A percentile compares a stretch with the other conserved stretches of the same genome.
Evolutionary conservation across 2,797 vertebrate species (phyloP).

Genomic region (Gymnodraco acuticeps): DNA sequence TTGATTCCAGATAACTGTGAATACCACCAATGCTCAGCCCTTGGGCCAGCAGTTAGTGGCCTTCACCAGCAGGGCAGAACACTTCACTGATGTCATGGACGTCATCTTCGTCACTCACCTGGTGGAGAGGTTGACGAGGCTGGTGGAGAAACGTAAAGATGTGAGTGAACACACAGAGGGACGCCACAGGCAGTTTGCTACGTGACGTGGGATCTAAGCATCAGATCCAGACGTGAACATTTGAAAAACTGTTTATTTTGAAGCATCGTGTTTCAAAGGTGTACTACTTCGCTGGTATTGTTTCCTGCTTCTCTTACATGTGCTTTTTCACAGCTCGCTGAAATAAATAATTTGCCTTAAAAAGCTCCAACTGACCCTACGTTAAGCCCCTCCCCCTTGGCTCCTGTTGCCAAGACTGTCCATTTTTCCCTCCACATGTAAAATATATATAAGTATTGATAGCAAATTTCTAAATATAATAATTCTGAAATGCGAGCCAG

Average conservation of each 20-base stretch:
- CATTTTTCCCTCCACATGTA: no score
- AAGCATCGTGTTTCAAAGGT: neutral
- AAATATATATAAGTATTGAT: no score
- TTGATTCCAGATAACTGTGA: conserved; percentile 87
- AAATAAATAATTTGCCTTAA: conserved; percentile 23
- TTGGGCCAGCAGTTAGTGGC: conserved; percentile 89
- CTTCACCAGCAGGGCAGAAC: conserved; percentile 88
- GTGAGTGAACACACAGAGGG: conserved; percentile 67
- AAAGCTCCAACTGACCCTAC: neutral
- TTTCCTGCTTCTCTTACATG: conserved; percentile 22
- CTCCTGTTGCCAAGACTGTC: no score
- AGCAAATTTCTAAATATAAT: no score
- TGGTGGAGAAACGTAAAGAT: conserved; percentile 86
- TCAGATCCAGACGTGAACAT: neutral
- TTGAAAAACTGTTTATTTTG: neutral
- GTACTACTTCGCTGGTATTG: conserved; percentile 10
- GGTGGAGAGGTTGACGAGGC: conserved; percentile 90
- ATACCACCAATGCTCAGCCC: conserved; percentile 87
- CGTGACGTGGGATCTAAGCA: neutral
- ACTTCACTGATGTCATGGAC: conserved; percentile 92
- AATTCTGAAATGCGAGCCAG: no score
- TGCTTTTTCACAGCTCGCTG: conserved; percentile 10
- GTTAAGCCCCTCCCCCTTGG: no score
- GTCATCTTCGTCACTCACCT: conserved; percentile 92
- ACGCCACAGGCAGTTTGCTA: neutral